Evolutionary conservation across 2,888 invertebrate genomes (phyloP).

Genomic region (Stratiomys singularior): DNA sequence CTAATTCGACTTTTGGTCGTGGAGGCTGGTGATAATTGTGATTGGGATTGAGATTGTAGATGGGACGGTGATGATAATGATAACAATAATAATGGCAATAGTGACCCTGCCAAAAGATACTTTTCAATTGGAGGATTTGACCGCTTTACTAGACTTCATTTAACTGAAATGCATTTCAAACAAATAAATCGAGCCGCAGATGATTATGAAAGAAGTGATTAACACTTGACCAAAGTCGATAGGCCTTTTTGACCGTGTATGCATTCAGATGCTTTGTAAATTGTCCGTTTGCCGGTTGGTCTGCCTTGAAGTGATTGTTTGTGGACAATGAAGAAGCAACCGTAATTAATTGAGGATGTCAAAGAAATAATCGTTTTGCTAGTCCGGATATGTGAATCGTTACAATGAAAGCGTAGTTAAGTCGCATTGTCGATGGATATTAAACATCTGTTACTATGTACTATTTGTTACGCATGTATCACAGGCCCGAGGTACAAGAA

Average conservation of each 20-base stretch:
- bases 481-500: not conserved
- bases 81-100: not conserved
- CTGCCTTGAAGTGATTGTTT: not conserved
- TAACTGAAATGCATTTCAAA: not conserved
- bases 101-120: conserved; percentile 20
- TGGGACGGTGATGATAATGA: not conserved
- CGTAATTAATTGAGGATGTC: conserved; percentile 42
- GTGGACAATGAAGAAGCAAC: not conserved
- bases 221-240: conserved; percentile 11
- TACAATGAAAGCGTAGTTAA: conserved; percentile 3
- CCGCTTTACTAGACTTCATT: not conserved
- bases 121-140: not conserved
- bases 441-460: conserved; percentile 7
- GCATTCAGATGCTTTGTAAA: not conserved
- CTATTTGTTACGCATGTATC: not conserved
- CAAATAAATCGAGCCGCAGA: not conserved
- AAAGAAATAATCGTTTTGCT: conserved; percentile 31
- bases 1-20: too few relatives aligned
- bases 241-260: not conserved
- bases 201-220: conserved; percentile 5
- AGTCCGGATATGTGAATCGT: conserved; percentile 12
- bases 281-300: not conserved
- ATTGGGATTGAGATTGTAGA: too few relatives aligned
- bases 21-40: too few relatives aligned
- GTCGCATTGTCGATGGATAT: not conserved